Evolutionary conservation across 2,888 invertebrate genomes (phyloP).

Genomic region (Diploptera punctata): DNA sequence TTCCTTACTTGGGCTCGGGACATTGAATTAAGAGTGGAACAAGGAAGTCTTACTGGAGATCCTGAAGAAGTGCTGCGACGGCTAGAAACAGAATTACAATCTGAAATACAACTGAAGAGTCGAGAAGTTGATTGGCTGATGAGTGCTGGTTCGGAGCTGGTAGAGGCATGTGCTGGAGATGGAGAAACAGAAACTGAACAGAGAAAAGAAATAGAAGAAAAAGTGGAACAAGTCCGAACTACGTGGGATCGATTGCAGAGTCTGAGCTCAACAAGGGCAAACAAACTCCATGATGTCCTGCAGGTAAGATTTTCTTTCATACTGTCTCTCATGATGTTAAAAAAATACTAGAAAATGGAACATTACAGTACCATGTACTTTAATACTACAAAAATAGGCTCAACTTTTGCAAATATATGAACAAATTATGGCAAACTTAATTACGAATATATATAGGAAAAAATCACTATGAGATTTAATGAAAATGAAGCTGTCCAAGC

Average conservation of each 20-base stretch:
- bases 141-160: slow-evolving; percentile 69
- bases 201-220: slow-evolving; percentile 62
- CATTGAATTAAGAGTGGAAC: slow-evolving; percentile 69
- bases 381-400: no score
- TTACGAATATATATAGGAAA: no score
- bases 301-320: slow-evolving; percentile 32
- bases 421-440: no score
- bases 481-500: no score
- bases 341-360: no score
- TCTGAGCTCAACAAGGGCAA: slow-evolving; percentile 69
- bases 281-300: slow-evolving; percentile 69
- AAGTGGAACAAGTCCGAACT: slow-evolving; percentile 66
- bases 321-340: no score
- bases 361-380: no score
- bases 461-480: no score
- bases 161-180: slow-evolving; percentile 65
- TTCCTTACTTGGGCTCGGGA: slow-evolving; percentile 75
- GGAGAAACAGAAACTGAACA: slow-evolving; percentile 67
- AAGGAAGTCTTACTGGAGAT: slow-evolving; percentile 64
- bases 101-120: slow-evolving; percentile 77
- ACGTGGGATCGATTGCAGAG: slow-evolving; percentile 73
- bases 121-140: slow-evolving; percentile 80
- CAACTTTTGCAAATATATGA: no score
- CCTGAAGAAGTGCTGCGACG: slow-evolving; percentile 73
- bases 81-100: slow-evolving; percentile 75